A percentile compares a stretch with the other conserved stretches of the same genome.
phyloP scores from a whole-genome alignment of 2,888 invertebrate genomes.

The Melanchra persicariae region DNA sequence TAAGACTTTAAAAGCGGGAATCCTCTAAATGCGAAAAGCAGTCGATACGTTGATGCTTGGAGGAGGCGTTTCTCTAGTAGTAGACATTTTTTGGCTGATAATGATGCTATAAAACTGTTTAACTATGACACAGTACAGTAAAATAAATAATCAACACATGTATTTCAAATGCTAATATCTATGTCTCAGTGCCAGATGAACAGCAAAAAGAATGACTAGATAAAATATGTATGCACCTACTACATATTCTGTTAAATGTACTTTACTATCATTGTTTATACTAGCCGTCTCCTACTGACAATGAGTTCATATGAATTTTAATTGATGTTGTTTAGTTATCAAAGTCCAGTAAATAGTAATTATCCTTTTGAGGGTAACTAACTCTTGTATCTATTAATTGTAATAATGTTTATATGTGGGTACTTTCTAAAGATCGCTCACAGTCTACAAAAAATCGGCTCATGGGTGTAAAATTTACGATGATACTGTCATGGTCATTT shows the following conservation, averaged over 20 bases:
- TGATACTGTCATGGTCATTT: conserved; percentile 21
- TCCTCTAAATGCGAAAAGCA: not conserved
- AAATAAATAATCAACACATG: conserved; percentile 4
- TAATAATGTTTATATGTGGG: not conserved
- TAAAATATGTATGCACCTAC: conserved; percentile 15
- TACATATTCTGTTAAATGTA: conserved; percentile 20
- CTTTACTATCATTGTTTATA: conserved; percentile 58
- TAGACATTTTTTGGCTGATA: not conserved
- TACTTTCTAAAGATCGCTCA: not conserved
- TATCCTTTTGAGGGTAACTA: conserved; percentile 37
- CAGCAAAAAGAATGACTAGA: conserved; percentile 38
- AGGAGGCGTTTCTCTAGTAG: not conserved
- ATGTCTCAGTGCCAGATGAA: conserved; percentile 20
- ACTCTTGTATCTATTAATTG: conserved; percentile 15
- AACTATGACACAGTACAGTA: not conserved
- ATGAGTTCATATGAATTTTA: conserved; percentile 55
- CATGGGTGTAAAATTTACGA: conserved; percentile 1
- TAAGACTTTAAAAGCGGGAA: not conserved
- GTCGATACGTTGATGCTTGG: not conserved
- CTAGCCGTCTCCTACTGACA: conserved; percentile 29
- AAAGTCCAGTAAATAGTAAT: conserved; percentile 43
- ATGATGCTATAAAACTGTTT: not conserved
- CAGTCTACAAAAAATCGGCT: not conserved
- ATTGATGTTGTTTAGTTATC: conserved; percentile 58
- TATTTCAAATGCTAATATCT: conserved; percentile 24